A percentile compares a stretch with the other conserved stretches of the same genome.
These are phyloP conservation scores for Prosapia bicincta DNA, from an alignment of 2,888 invertebrate genomes.

Conservation along the genomic window DNA sequence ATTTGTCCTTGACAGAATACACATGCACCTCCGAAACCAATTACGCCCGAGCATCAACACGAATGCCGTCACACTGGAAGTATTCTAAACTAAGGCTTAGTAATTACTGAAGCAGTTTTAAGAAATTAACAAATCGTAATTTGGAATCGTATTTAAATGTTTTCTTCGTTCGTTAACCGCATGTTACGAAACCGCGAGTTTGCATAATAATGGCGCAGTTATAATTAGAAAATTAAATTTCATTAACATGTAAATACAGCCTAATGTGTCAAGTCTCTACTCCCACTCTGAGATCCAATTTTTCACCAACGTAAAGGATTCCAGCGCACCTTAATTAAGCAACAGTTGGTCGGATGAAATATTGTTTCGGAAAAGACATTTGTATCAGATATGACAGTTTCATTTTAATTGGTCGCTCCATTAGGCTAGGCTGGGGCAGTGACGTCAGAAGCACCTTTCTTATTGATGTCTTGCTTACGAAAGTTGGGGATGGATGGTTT, in stretches of 20 bases:
- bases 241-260: background rate
- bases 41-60: background rate
- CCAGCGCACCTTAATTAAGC: background rate
- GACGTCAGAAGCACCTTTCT: background rate
- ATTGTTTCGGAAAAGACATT: background rate
- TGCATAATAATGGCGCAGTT: background rate
- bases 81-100: background rate
- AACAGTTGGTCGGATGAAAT: background rate
- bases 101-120: background rate
- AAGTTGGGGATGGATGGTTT: background rate
- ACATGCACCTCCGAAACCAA: background rate
- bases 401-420: background rate
- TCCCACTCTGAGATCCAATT: background rate
- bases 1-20: background rate
- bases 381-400: conserved; percentile 2
- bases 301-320: background rate
- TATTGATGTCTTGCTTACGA: background rate
- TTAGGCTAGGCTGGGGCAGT: background rate
- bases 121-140: background rate
- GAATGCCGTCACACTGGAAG: background rate
- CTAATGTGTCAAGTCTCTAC: background rate
- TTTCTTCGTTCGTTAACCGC: background rate
- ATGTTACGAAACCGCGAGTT: background rate
- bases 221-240: background rate
- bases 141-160: background rate